Evolutionary conservation across 1,140 invertebrate genomes (phyloP).

Genomic region (Uloborus diversus): DNA sequence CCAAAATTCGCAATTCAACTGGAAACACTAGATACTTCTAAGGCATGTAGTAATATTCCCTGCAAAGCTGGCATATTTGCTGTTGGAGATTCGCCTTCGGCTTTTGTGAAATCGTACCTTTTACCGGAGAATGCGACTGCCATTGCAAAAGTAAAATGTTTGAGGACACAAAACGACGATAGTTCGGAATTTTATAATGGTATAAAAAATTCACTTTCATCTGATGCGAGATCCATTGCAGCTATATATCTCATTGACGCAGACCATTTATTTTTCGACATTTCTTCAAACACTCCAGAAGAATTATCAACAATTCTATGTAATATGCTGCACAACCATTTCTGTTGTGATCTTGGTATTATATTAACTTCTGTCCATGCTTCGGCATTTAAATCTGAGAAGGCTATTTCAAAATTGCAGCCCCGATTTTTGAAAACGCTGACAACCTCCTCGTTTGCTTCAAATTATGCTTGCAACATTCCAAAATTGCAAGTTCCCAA

Average conservation of each 20-base stretch:
- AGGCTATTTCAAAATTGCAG: not conserved
- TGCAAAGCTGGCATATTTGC: slow-evolving; percentile 7
- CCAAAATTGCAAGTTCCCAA: slow-evolving; percentile 8
- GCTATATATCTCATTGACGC: not conserved
- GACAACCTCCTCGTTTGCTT: not conserved
- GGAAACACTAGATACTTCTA: not conserved
- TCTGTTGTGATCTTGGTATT: not conserved
- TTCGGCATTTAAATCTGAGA: not conserved
- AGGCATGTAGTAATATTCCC: not conserved
- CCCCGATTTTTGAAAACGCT: slow-evolving; percentile 1
- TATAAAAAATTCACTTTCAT: not conserved
- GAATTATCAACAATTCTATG: not conserved
- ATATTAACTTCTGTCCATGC: not conserved
- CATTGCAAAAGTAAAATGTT: not conserved
- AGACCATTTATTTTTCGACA: slow-evolving; percentile 2
- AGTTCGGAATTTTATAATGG: not conserved
- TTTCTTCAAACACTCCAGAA: not conserved
- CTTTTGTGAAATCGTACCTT: slow-evolving; percentile 2
- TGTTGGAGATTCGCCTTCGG: not conserved
- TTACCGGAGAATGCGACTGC: not conserved
- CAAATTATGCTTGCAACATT: not conserved
- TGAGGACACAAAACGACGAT: not conserved
- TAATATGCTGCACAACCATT: not conserved
- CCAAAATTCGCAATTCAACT: not conserved
- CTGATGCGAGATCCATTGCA: not conserved